These are phyloP conservation scores for Carabus problematicus DNA, from an alignment of 2,888 invertebrate genomes.

Conservation along the genomic window DNA sequence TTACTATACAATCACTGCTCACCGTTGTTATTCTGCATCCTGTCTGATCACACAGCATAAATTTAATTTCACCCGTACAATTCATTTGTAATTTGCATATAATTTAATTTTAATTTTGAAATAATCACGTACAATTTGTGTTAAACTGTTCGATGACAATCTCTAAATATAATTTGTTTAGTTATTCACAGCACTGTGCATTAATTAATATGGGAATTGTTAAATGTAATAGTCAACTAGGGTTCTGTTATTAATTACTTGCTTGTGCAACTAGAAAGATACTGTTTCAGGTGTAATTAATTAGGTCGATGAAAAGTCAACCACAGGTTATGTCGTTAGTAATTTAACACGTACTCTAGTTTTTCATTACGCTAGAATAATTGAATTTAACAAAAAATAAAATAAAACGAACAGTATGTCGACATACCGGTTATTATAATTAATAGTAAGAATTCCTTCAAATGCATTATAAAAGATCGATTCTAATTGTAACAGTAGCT, in stretches of 20 bases:
- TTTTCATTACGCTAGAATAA: too few species aligned
- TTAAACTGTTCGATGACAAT: too few species aligned
- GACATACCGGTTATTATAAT: too few species aligned
- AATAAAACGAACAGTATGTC: too few species aligned
- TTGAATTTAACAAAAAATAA: too few species aligned
- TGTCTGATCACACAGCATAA: too few species aligned
- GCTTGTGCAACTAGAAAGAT: slow-evolving; percentile 32
- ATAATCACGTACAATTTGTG: background rate
- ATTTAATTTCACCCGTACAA: too few species aligned
- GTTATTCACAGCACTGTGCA: background rate
- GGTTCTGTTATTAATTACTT: slow-evolving; percentile 28
- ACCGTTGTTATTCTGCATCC: background rate
- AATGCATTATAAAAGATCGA: too few species aligned
- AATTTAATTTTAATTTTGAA: background rate
- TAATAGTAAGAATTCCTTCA: too few species aligned
- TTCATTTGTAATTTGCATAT: background rate
- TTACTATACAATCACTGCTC: slow-evolving; percentile 12
- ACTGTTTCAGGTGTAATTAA: slow-evolving; percentile 38
- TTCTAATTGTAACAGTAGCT: too few species aligned
- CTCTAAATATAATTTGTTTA: background rate
- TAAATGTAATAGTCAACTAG: background rate
- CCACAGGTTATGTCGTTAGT: slow-evolving; percentile 33
- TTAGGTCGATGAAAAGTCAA: slow-evolving; percentile 40
- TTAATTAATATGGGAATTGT: background rate
- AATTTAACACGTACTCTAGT: slow-evolving; percentile 31